These are phyloP conservation scores for Cuniculus paca DNA, from an alignment of 2,797 vertebrate species.

Conservation along the genomic window DNA sequence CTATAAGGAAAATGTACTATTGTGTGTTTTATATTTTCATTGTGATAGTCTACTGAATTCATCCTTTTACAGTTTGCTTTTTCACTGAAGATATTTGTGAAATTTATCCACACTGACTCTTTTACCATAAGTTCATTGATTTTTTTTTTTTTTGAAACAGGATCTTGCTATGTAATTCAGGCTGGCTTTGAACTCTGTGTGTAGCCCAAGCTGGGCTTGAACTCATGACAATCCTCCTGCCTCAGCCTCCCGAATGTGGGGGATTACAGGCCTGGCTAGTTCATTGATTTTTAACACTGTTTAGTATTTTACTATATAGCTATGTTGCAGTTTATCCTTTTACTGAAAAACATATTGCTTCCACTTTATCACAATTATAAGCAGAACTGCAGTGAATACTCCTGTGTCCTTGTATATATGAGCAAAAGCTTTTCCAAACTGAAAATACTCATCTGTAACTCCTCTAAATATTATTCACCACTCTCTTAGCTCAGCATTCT, in stretches of 20 bases:
- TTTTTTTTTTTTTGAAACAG: not conserved
- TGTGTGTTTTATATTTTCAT: not conserved
- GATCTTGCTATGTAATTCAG: not conserved
- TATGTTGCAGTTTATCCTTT: not conserved
- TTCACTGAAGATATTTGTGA: not conserved
- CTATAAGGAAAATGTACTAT: not conserved
- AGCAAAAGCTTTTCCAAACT: not conserved
- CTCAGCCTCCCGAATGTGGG: not conserved
- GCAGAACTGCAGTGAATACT: not conserved
- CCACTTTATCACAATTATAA: not conserved
- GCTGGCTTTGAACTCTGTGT: not conserved
- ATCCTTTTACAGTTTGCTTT: not conserved
- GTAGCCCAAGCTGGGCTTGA: not conserved
- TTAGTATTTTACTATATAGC: not conserved
- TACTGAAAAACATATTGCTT: not conserved
- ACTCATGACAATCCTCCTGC: not conserved
- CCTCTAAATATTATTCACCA: not conserved
- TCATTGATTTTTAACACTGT: not conserved
- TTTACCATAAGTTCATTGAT: not conserved
- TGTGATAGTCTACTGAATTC: not conserved
- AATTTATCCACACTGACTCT: not conserved
- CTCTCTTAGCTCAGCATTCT: not conserved
- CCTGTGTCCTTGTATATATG: not conserved
- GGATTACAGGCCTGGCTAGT: not conserved
- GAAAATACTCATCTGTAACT: not conserved